Evolutionary conservation across 2,797 vertebrate species (phyloP).

Genomic region (Bryconaethiops microstoma): DNA sequence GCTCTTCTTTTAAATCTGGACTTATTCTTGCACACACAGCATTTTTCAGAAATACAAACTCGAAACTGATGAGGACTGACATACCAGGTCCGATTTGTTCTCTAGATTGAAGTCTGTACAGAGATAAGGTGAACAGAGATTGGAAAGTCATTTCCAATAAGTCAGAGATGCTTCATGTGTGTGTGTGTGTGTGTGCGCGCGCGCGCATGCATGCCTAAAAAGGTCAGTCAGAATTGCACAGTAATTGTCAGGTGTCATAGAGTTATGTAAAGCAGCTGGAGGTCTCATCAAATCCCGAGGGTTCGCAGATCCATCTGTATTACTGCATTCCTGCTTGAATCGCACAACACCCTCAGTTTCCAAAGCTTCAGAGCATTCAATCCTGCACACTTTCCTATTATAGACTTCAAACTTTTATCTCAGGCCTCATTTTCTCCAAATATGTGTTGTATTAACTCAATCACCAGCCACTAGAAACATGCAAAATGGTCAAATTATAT

Average conservation of each 20-base stretch:
- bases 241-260: neutral
- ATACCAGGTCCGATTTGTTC: neutral
- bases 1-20: neutral
- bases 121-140: neutral
- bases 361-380: neutral
- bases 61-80: neutral
- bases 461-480: neutral
- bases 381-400: neutral
- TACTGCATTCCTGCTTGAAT: neutral
- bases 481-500: no score
- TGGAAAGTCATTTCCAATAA: neutral
- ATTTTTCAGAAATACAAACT: neutral
- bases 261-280: neutral
- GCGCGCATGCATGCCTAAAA: neutral
- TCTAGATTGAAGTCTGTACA: neutral
- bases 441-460: neutral
- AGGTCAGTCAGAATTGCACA: constrained; percentile 1
- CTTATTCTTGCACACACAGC: neutral
- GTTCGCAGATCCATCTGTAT: neutral
- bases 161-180: no score
- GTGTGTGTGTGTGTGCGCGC: no score
- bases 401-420: neutral
- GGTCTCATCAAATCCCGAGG: neutral
- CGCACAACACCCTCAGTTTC: neutral
- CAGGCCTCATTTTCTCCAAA: neutral